phyloP scores from a whole-genome alignment of 2,888 invertebrate genomes.

The Noctua fimbriata region DNA sequence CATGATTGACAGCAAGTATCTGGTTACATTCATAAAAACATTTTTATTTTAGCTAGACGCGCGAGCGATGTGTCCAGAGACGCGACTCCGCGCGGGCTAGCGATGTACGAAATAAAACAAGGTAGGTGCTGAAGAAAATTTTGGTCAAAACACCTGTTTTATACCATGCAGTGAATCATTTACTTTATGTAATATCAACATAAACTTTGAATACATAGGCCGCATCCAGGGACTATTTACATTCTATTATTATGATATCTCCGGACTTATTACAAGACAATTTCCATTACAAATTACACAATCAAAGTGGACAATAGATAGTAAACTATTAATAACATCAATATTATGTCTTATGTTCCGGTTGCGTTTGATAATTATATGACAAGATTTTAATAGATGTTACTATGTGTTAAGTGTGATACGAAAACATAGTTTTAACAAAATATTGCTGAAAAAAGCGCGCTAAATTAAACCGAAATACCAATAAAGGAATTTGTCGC shows the following conservation, averaged over 20 bases:
- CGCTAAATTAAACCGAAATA: no score
- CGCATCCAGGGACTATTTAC: conserved; percentile 7
- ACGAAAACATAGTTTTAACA: no score
- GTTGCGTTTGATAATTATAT: conserved; percentile 24
- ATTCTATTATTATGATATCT: conserved; percentile 16
- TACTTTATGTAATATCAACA: neutral
- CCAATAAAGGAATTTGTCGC: no score
- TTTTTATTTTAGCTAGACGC: no score
- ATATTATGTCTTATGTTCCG: conserved; percentile 10
- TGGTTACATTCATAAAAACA: neutral
- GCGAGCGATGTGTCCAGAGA: no score
- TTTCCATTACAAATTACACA: conserved; percentile 51
- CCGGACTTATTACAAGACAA: conserved; percentile 16
- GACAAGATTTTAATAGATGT: neutral
- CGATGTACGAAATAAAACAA: no score
- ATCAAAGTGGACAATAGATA: conserved; percentile 29
- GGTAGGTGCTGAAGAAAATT: no score
- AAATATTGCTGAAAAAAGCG: no score
- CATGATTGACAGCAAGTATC: neutral
- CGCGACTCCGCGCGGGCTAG: no score
- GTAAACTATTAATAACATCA: conserved; percentile 25
- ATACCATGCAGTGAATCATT: neutral
- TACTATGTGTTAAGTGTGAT: no score
- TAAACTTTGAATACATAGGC: conserved; percentile 26
- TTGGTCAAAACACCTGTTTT: no score